A percentile compares a stretch with the other conserved stretches of the same genome.
Conservation (phyloP, 2,797 vertebrate genomes). For the Hippopotamyrus pictus region DNA sequence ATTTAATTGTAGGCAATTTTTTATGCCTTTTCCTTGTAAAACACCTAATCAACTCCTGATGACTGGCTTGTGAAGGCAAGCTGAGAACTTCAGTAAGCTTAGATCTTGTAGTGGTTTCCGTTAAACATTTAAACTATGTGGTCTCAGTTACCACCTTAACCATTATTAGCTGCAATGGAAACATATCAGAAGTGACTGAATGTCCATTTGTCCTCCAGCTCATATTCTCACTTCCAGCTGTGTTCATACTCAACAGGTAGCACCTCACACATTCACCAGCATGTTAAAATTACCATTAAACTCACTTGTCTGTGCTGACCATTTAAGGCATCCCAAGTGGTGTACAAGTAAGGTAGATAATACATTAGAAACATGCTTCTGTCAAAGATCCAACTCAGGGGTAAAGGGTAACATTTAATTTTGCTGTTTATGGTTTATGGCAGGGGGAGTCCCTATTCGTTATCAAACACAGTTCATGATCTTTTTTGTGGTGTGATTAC, state of each 20-base stretch:
- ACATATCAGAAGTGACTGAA: background rate
- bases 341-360: background rate
- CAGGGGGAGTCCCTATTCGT: background rate
- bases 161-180: background rate
- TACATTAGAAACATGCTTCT: background rate
- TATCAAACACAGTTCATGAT: background rate
- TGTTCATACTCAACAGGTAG: background rate
- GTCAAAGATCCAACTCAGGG: background rate
- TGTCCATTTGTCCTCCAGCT: background rate
- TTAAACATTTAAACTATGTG: background rate
- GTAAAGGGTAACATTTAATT: background rate
- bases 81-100: background rate
- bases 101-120: background rate
- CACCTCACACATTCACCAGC: background rate
- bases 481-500: background rate
- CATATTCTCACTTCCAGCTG: background rate
- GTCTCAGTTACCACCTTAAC: too few species aligned
- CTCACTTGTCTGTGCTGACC: background rate
- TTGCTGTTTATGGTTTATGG: background rate
- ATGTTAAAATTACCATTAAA: background rate
- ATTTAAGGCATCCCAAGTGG: background rate
- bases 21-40: background rate
- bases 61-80: background rate
- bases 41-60: background rate
- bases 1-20: too few species aligned